These are phyloP conservation scores for Pipra filicauda DNA, from an alignment of 2,113 vertebrate genomes.

Conservation along the genomic window DNA sequence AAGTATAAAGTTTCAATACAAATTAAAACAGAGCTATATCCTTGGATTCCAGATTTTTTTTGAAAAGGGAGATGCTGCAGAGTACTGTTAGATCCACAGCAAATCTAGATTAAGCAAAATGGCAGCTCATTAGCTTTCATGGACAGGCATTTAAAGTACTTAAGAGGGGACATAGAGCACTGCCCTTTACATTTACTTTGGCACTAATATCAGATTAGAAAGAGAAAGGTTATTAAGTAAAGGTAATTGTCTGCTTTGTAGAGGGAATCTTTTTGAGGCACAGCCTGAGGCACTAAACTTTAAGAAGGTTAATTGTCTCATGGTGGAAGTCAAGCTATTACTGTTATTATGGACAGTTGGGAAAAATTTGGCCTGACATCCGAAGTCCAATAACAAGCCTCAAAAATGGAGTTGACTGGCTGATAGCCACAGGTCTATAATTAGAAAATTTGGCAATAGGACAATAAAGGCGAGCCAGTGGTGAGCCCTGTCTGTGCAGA, in stretches of 20 bases:
- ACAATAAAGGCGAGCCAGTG: not conserved
- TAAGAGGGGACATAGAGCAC: not conserved
- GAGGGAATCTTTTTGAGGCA: conserved; percentile 63
- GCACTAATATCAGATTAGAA: conserved; percentile 49
- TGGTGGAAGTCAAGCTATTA: conserved; percentile 62
- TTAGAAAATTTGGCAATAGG: not conserved
- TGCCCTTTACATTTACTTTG: conserved; percentile 45
- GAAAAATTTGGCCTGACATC: conserved; percentile 49
- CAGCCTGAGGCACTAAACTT: conserved; percentile 57
- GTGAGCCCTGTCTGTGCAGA: not conserved
- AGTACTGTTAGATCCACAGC: not conserved
- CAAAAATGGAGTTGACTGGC: conserved; percentile 18
- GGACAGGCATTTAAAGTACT: conserved; percentile 26
- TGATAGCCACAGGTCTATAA: conserved; percentile 15
- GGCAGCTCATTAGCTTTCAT: conserved; percentile 62
- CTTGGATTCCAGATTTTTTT: not conserved
- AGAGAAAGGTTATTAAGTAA: conserved; percentile 61
- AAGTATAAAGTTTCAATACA: not conserved
- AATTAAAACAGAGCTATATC: not conserved
- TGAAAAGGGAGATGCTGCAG: not conserved
- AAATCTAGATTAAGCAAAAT: conserved; percentile 54
- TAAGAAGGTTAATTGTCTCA: conserved; percentile 68
- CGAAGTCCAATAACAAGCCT: conserved; percentile 24
- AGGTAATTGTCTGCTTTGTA: conserved; percentile 64
- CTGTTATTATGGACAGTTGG: conserved; percentile 51